Evolutionary conservation across 2,797 vertebrate species (phyloP).

Genomic region (Crocidura indochinensis): DNA sequence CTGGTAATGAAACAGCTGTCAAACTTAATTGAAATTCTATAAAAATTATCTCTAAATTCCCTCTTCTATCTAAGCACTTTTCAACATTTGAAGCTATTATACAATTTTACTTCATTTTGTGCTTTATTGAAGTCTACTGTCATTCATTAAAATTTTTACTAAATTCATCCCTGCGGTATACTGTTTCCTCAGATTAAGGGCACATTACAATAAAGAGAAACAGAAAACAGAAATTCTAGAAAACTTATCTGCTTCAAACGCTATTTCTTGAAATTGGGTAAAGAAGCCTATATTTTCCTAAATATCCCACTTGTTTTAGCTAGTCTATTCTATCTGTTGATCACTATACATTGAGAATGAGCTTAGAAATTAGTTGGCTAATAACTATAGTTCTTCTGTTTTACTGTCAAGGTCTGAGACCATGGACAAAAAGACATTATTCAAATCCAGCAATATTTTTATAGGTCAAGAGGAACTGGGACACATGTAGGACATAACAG

Average conservation of each 20-base stretch:
- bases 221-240: not conserved
- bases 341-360: not conserved
- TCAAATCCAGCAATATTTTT: no score
- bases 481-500: no score
- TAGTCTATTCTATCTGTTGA: not conserved
- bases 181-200: conserved; percentile 40
- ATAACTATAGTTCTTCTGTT: not conserved
- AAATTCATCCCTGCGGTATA: conserved; percentile 42
- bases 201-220: not conserved
- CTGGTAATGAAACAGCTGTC: conserved; percentile 73
- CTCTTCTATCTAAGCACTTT: conserved; percentile 38
- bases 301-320: not conserved
- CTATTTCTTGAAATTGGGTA: conserved; percentile 10
- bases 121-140: conserved; percentile 46
- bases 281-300: conserved; percentile 18
- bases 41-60: conserved; percentile 61
- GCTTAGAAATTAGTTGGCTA: not conserved
- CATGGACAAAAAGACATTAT: no score
- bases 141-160: conserved; percentile 65
- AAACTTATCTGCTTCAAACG: conserved; percentile 17
- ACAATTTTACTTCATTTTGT: conserved; percentile 64
- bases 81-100: conserved; percentile 37
- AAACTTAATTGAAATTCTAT: conserved; percentile 77
- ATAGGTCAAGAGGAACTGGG: no score
- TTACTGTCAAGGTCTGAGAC: conserved; percentile 6